These are phyloP conservation scores for Pelochelys cantorii DNA, from an alignment of 2,797 vertebrate genomes.

Conservation along the genomic window DNA sequence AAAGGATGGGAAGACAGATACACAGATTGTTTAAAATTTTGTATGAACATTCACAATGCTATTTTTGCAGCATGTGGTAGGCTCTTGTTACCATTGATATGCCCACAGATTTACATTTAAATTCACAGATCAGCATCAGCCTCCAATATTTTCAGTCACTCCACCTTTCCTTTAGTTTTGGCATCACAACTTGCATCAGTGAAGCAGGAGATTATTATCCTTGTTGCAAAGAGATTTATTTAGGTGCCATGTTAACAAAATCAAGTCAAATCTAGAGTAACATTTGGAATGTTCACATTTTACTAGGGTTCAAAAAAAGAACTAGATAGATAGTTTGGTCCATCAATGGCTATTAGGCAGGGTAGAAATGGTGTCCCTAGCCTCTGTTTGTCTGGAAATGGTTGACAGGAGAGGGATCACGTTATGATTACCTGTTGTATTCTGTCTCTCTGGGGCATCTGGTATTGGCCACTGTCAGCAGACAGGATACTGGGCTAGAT, in stretches of 20 bases:
- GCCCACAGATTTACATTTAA: fast-evolving
- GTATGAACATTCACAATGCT: background rate
- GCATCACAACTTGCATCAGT: background rate
- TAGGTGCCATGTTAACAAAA: background rate
- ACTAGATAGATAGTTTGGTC: too few species aligned
- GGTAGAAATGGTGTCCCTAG: too few species aligned
- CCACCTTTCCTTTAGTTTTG: background rate
- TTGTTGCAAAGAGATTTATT: background rate
- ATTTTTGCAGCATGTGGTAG: fast-evolving
- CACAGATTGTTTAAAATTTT: background rate
- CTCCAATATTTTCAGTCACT: background rate
- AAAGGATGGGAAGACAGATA: background rate
- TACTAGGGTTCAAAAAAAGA: too few species aligned
- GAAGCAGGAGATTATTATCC: background rate
- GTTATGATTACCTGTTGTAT: too few species aligned
- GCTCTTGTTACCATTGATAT: background rate
- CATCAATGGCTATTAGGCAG: too few species aligned
- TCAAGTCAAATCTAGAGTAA: background rate
- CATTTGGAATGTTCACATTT: background rate
- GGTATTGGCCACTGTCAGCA: too few species aligned
- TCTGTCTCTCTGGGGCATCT: too few species aligned
- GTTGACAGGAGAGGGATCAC: too few species aligned
- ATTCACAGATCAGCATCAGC: background rate
- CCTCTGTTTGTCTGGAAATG: too few species aligned
- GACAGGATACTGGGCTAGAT: too few species aligned